phyloP scores from a whole-genome alignment of 2,113 vertebrate genomes.

The Cervus canadensis region DNA sequence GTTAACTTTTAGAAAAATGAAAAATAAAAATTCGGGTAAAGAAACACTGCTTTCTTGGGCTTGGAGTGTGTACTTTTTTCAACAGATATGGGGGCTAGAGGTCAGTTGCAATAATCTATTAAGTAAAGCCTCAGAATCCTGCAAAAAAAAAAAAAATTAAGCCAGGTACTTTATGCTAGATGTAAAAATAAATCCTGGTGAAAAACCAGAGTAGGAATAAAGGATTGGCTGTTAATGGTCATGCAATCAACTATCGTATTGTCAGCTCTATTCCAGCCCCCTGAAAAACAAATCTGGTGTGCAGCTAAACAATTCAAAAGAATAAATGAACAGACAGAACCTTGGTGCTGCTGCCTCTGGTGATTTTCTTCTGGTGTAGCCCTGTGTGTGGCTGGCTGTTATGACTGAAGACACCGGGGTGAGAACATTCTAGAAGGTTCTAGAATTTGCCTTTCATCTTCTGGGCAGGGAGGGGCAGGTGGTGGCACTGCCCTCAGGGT shows the following conservation, averaged over 20 bases:
- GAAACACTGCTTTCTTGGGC: neutral
- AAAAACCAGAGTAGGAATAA: neutral
- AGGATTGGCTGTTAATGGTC: neutral
- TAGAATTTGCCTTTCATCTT: too few species aligned
- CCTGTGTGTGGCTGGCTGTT: neutral
- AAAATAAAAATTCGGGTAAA: neutral
- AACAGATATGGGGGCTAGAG: neutral
- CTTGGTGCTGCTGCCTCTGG: neutral
- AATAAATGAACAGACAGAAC: accelerated
- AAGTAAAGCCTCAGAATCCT: neutral
- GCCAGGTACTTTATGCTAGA: too few species aligned
- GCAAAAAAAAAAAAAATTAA: neutral
- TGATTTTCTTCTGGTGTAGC: neutral
- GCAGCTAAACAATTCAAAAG: neutral
- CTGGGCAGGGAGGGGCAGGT: neutral
- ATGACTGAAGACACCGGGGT: too few species aligned
- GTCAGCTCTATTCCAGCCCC: neutral
- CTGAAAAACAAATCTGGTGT: neutral
- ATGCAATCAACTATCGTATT: neutral
- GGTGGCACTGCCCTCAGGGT: neutral
- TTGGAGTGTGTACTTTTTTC: accelerated
- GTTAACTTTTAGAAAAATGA: neutral
- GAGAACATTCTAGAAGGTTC: neutral
- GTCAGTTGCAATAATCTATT: neutral
- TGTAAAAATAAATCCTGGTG: neutral